These are phyloP conservation scores for Martes martes DNA, from an alignment of 2,113 vertebrate genomes.

Conservation along the genomic window DNA sequence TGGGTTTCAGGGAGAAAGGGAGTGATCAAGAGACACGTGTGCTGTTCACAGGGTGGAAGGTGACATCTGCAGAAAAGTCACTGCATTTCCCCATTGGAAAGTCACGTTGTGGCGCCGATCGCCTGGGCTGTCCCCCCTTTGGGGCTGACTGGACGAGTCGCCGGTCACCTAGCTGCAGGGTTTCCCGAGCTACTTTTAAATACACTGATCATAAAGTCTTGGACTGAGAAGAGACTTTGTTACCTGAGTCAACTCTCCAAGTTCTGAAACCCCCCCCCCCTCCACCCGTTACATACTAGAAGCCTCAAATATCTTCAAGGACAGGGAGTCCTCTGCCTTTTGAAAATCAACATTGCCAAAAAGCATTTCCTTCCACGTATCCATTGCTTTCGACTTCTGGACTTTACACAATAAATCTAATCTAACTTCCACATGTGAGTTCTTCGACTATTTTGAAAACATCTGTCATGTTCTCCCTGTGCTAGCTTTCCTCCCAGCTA, in stretches of 20 bases:
- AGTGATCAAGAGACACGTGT: background rate
- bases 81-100: background rate
- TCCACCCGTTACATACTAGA: background rate
- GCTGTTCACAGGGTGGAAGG: background rate
- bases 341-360: background rate
- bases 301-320: background rate
- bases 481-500: background rate
- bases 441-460: background rate
- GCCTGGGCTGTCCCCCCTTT: fast-evolving
- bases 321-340: background rate
- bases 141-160: too few relatives aligned
- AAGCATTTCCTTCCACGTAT: background rate
- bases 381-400: background rate
- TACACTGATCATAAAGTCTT: background rate
- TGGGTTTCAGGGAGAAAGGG: background rate
- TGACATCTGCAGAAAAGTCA: background rate
- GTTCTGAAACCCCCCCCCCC: background rate
- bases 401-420: background rate
- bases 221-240: too few relatives aligned
- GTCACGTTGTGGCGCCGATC: background rate
- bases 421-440: background rate
- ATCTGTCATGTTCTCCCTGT: background rate
- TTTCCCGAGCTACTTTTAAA: background rate
- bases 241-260: background rate
- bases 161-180: fast-evolving